These are phyloP conservation scores for Stomatorhinus ivindoensis DNA, from an alignment of 2,113 vertebrate genomes.

Conservation along the genomic window DNA sequence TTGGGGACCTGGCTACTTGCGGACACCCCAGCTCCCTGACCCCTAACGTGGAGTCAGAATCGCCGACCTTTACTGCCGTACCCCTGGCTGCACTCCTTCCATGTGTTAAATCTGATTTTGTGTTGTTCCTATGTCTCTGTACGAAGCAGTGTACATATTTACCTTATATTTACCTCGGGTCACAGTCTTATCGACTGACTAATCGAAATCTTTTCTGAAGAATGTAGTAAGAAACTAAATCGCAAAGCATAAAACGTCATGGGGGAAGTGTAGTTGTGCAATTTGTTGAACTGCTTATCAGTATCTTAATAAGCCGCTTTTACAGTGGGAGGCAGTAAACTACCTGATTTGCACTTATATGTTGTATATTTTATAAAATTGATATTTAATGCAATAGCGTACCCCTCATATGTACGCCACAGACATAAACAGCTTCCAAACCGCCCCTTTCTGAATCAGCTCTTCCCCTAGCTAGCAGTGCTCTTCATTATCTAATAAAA, in stretches of 20 bases:
- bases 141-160: neutral
- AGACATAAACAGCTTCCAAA: neutral
- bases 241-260: neutral
- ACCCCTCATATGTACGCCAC: neutral
- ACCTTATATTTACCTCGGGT: neutral
- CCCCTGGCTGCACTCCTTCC: slow-evolving; percentile 81
- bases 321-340: neutral
- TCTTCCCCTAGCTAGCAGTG: neutral
- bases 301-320: neutral
- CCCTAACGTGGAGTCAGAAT: slow-evolving; percentile 77
- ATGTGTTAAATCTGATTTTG: slow-evolving; percentile 52
- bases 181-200: neutral
- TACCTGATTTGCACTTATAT: neutral
- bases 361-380: neutral
- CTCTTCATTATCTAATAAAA: neutral
- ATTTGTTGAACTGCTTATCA: neutral
- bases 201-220: neutral
- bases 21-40: slow-evolving; percentile 79
- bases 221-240: neutral
- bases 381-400: neutral
- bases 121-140: neutral
- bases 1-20: slow-evolving; percentile 68
- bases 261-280: neutral
- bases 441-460: neutral
- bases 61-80: slow-evolving; percentile 79